A percentile compares a stretch with the other conserved stretches of the same genome.
Evolutionary conservation across 2,888 invertebrate species (phyloP).

Genomic region (Alloscopus bannaensis): DNA sequence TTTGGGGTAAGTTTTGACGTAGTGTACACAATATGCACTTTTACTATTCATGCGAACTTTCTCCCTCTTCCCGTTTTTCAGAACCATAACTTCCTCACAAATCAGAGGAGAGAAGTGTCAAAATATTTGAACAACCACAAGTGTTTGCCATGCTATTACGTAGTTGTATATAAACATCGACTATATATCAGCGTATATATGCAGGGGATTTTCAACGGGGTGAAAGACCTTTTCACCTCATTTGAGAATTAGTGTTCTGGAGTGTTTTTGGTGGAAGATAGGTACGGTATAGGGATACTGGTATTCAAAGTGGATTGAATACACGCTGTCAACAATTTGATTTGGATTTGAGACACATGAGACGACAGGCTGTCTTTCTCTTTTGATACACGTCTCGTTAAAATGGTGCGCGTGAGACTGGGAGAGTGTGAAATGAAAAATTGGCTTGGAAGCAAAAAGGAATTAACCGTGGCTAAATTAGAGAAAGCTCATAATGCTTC

Average conservation of each 20-base stretch:
- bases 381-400: no score
- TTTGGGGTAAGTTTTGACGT: slow-evolving; percentile 94
- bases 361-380: no score
- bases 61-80: background rate
- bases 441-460: no score
- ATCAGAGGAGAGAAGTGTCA: background rate
- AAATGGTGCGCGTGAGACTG: no score
- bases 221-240: slow-evolving; percentile 1
- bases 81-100: background rate
- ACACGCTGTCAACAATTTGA: background rate
- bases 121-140: slow-evolving; percentile 3
- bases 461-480: background rate
- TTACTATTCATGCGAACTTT: background rate
- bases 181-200: no score
- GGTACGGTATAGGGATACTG: no score
- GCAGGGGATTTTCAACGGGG: background rate
- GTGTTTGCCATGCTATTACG: background rate
- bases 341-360: no score
- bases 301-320: no score
- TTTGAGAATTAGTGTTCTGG: background rate
- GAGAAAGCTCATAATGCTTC: background rate
- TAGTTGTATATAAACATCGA: background rate
- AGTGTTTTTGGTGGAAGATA: background rate
- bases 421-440: no score
- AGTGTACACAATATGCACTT: no score